Base-by-base conservation (phyloP, 2,888 invertebrate species). In the Oegoconia quadripuncta region DNA sequence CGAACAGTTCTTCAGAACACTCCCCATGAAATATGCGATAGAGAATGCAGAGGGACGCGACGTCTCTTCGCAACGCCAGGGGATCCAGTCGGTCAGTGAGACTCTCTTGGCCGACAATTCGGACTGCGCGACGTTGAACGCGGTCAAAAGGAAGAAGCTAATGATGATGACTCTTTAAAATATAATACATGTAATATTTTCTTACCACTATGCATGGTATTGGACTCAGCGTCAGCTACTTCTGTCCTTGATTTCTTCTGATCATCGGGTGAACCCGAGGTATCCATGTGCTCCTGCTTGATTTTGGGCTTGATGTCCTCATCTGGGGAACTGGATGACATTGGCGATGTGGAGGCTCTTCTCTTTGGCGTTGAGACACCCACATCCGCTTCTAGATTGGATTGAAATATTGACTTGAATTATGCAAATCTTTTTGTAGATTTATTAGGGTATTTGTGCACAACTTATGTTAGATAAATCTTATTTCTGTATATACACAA, bases 191-290 rank as follows among this genome's bases (percentile, higher is more conserved):
- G 18, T 27, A 88, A n/a, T n/a, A n/a, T n/a, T n/a, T n/a, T n/a
- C 93, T 93, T 78, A 96, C 96, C 96, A 86, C 95, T 95, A 80
- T 95, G 95, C 83, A 95, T 93, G 41, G 96, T 96, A 73, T 96
- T 96, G 20, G 95, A 95, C 76, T 96, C 96, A 32, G 96, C 96
- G 72, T 96, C 96, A 45, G 92, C 95, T 22, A 94, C 91, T 79
- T 94, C 95, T 37, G 93, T 94, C 69, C 95, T 90, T 26, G 91
- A 91, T 63, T 95, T 93, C 75, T 94, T 94, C 50, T 90, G 88
- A 49, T 89, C 89, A 56, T 91, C 91, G 30, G 90, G 90, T 14
- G 91, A 91, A 3, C 89, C 89, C 44, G 90, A 89, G n/a, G 89
- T 88, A 49, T 92, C 91, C 87, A 91, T 90, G 43, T 90, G 88